A percentile compares a stretch with the other conserved stretches of the same genome.
These are phyloP conservation scores for Mus pahari DNA, from an alignment of 2,113 vertebrate species.

Conservation along the genomic window DNA sequence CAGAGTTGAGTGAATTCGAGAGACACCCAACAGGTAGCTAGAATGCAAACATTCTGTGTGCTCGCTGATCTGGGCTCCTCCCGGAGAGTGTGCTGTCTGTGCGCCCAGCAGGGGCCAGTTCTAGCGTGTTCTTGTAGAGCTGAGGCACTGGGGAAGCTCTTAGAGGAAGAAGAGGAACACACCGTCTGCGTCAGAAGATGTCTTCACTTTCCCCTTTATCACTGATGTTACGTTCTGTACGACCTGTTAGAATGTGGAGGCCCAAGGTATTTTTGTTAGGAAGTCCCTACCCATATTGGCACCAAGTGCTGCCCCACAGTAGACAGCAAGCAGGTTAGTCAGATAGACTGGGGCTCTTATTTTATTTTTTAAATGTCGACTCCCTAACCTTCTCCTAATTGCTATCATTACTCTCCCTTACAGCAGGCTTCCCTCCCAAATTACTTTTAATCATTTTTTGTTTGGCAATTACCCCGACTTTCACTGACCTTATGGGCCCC, in stretches of 20 bases:
- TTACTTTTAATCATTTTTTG: conserved; percentile 45
- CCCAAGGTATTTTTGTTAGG: neutral
- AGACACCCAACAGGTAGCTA: too few species aligned
- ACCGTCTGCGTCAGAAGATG: neutral
- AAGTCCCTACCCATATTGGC: neutral
- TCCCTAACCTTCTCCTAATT: neutral
- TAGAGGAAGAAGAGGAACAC: neutral
- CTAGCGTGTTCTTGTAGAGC: neutral
- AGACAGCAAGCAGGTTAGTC: neutral
- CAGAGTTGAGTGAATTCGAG: neutral
- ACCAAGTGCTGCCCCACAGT: neutral
- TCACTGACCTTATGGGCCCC: neutral
- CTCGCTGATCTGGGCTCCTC: neutral
- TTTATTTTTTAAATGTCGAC: neutral
- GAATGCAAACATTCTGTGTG: neutral
- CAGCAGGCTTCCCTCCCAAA: neutral
- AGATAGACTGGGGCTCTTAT: neutral
- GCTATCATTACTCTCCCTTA: neutral
- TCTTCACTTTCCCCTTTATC: conserved; percentile 4
- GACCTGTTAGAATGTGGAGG: neutral
- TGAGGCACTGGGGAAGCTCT: neutral
- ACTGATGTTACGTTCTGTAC: neutral
- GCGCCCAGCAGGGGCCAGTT: fast-evolving
- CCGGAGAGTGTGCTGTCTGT: neutral
- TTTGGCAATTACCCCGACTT: neutral